Conservation (phyloP, 2,888 invertebrate genomes). For the Ellobium chinense region DNA sequence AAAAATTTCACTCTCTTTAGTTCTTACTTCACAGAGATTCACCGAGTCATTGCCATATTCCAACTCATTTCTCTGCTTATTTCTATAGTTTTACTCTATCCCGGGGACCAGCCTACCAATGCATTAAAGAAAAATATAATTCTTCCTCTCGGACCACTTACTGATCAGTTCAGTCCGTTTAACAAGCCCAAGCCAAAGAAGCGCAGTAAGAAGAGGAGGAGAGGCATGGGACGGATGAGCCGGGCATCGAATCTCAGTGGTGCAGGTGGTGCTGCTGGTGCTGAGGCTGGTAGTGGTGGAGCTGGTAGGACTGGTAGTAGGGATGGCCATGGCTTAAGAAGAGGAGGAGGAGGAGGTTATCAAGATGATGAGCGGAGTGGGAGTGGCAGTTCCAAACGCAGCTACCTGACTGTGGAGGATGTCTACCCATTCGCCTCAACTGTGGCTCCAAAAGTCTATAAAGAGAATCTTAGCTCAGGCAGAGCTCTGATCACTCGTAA, state of each 20-base stretch:
- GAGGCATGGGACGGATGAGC: background rate
- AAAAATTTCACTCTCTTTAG: too few relatives aligned
- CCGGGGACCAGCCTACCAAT: conserved; percentile 66
- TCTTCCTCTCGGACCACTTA: conserved; percentile 63
- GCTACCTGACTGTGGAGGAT: conserved; percentile 29
- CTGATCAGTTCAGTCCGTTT: conserved; percentile 19
- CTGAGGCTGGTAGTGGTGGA: background rate
- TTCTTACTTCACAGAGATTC: too few relatives aligned
- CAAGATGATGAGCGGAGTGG: background rate
- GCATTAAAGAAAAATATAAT: conserved; percentile 59
- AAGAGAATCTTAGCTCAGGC: conserved; percentile 73
- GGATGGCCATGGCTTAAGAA: background rate
- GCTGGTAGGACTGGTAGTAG: background rate
- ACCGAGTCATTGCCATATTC: too few relatives aligned
- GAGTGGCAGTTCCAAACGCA: background rate
- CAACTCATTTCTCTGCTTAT: too few relatives aligned
- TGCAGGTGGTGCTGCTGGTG: background rate
- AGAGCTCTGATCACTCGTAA: conserved; percentile 67
- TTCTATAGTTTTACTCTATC: conserved; percentile 56
- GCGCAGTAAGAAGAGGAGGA: background rate
- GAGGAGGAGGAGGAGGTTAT: background rate
- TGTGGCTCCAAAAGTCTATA: conserved; percentile 58
- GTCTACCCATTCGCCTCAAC: conserved; percentile 60
- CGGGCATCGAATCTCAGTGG: background rate
- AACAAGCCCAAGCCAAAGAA: conserved; percentile 14